These are phyloP conservation scores for Pteronotus mesoamericanus DNA, from an alignment of 2,797 vertebrate species.

Conservation along the genomic window DNA sequence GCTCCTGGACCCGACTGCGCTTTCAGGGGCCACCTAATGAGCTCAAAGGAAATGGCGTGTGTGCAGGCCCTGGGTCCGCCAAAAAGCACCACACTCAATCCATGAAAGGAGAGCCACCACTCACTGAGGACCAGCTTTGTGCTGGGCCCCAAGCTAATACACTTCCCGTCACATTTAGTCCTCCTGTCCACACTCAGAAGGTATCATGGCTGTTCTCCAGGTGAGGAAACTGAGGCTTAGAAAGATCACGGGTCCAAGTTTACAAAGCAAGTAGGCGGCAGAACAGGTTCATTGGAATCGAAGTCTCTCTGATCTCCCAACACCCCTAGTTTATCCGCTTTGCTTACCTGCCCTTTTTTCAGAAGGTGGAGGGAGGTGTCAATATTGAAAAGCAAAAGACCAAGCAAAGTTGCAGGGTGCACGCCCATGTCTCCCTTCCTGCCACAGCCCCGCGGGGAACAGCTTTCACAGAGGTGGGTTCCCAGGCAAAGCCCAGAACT, in stretches of 20 bases:
- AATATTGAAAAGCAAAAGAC: neutral
- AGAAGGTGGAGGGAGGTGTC: neutral
- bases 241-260: neutral
- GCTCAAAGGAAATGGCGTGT: neutral
- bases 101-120: neutral
- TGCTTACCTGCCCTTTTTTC: neutral
- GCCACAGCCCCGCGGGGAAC: neutral
- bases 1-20: neutral
- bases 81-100: neutral
- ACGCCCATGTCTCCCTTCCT: neutral
- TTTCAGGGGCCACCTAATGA: neutral
- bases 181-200: neutral
- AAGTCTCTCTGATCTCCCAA: neutral
- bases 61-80: neutral
- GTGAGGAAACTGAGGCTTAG: neutral
- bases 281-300: neutral
- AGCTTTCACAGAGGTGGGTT: neutral
- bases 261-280: neutral
- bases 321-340: neutral
- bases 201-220: neutral
- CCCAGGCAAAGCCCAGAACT: neutral
- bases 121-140: neutral
- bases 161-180: fast-evolving
- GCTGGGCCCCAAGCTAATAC: neutral
- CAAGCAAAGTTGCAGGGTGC: neutral